Evolutionary conservation across 2,888 invertebrate genomes (phyloP).

Genomic region (Cheilosia soror): DNA sequence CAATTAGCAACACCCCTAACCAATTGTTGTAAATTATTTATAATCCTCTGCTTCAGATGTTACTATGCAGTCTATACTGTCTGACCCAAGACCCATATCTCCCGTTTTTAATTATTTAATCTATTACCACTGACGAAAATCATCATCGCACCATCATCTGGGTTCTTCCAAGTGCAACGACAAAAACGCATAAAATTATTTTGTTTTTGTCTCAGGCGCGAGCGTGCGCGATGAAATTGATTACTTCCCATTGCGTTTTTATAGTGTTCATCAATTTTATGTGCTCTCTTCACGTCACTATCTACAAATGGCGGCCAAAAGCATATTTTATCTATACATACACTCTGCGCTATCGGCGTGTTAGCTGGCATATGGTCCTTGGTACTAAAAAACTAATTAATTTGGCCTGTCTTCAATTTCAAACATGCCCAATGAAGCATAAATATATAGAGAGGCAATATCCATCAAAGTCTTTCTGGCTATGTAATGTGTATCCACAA

Average conservation of each 20-base stretch:
- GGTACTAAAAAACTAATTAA: constrained; percentile 47
- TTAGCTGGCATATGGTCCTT: constrained; percentile 40
- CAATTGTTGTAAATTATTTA: constrained; percentile 33
- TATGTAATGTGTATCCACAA: background rate
- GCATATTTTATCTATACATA: constrained; percentile 9
- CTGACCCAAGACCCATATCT: constrained; percentile 7
- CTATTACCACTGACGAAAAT: constrained; percentile 27
- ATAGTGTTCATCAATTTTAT: constrained; percentile 65
- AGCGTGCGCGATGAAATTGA: constrained; percentile 53
- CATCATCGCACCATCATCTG: constrained; percentile 16
- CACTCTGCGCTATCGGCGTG: constrained; percentile 16
- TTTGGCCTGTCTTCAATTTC: constrained; percentile 46
- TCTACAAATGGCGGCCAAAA: constrained; percentile 17
- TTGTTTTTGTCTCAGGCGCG: constrained; percentile 20
- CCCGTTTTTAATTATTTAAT: constrained; percentile 20
- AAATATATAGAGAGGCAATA: constrained; percentile 12
- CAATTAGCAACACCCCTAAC: constrained; percentile 13
- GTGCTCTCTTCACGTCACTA: constrained; percentile 31
- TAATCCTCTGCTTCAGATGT: constrained; percentile 21
- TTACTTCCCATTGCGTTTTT: constrained; percentile 62
- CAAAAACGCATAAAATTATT: constrained; percentile 39
- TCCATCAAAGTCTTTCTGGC: constrained; percentile 5
- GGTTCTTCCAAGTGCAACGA: constrained; percentile 39
- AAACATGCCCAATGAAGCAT: constrained; percentile 55
- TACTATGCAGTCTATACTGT: constrained; percentile 4